A percentile compares a stretch with the other conserved stretches of the same genome.
Conservation (phyloP, 1,140 invertebrate genomes). For the Eufriesea mexicana region DNA sequence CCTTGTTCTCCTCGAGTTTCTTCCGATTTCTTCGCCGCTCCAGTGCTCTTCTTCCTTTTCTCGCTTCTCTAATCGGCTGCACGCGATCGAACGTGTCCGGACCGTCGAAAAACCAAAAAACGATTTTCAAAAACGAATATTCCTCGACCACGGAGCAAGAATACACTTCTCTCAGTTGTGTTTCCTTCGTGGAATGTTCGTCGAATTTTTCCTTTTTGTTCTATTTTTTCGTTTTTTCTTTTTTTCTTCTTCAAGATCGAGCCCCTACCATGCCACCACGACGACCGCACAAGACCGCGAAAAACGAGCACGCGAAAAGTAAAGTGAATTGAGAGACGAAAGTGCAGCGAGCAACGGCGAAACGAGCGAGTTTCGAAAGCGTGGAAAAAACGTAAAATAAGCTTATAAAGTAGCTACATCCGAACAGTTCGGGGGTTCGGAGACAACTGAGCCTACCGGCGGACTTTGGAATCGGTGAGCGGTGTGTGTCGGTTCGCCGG, state of each 20-base stretch:
- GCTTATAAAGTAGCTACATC: conserved; percentile 66
- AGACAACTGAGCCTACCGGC: conserved; percentile 78
- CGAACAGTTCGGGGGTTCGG: conserved; percentile 78
- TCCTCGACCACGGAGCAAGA: background rate
- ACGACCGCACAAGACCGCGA: background rate
- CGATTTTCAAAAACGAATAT: background rate
- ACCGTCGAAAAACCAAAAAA: background rate
- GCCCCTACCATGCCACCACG: background rate
- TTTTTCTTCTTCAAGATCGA: background rate
- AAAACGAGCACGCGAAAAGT: background rate
- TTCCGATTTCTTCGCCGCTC: conserved; percentile 7
- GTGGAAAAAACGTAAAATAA: background rate
- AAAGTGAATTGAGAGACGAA: background rate
- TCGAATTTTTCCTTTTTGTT: background rate
- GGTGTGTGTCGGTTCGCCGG: conserved; percentile 72
- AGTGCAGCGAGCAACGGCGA: background rate
- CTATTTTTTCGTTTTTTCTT: background rate
- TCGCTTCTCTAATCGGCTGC: background rate
- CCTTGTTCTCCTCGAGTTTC: background rate
- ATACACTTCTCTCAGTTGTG: background rate
- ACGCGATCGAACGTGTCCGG: background rate
- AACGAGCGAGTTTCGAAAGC: background rate
- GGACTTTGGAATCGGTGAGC: conserved; percentile 76
- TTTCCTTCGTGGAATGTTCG: background rate
- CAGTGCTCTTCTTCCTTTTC: conserved; percentile 8